These are phyloP conservation scores for Leptinotarsa lineolata DNA, from an alignment of 1,140 invertebrate species.

Conservation along the genomic window DNA sequence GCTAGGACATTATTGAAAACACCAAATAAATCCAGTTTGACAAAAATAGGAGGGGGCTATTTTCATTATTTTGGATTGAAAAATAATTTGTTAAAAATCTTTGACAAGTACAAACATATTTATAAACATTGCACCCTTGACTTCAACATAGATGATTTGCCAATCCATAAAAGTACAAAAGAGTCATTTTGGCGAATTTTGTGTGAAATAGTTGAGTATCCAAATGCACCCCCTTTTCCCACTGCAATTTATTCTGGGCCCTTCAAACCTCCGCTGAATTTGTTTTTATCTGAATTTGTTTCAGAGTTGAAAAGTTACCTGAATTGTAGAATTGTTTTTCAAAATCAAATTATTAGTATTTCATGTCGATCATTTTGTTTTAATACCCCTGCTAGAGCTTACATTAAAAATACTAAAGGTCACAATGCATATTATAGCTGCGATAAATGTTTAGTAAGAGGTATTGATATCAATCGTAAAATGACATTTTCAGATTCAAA, in stretches of 20 bases:
- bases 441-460: conserved; percentile 38
- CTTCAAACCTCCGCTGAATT: conserved; percentile 19
- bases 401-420: conserved; percentile 29
- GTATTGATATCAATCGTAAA: conserved; percentile 29
- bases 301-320: conserved; percentile 11
- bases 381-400: conserved; percentile 35
- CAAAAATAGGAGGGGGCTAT: not conserved
- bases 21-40: not conserved
- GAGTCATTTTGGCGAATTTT: conserved; percentile 29
- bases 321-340: conserved; percentile 12
- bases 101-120: not conserved
- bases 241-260: conserved; percentile 17
- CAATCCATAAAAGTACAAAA: conserved; percentile 13
- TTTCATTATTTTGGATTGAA: conserved; percentile 18
- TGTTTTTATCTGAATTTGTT: conserved; percentile 27
- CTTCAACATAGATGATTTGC: conserved; percentile 29
- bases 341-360: conserved; percentile 7
- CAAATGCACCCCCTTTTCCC: conserved; percentile 21
- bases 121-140: conserved; percentile 3
- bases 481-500: conserved; percentile 32
- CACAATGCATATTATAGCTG: conserved; percentile 35
- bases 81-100: not conserved
- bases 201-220: conserved; percentile 19
- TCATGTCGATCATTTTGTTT: conserved; percentile 27
- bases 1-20: conserved; percentile 14